Conservation (phyloP, 2,113 vertebrate genomes). For the Chroicocephalus ridibundus region DNA sequence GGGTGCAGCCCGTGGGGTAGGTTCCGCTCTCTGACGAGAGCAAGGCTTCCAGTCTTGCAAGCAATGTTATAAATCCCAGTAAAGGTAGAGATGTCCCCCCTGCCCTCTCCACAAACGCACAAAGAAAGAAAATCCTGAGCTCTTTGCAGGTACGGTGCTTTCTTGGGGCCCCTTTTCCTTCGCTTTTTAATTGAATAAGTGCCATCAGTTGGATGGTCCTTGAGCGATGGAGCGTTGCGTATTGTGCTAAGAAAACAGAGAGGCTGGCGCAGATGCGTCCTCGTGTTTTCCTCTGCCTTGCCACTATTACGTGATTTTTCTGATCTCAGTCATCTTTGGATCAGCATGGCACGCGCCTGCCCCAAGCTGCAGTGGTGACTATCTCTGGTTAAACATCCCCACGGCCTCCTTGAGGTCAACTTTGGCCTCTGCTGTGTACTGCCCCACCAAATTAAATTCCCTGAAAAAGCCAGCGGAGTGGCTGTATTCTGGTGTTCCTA, state of each 20-base stretch:
- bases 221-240: accelerated
- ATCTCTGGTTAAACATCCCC: background rate
- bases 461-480: background rate
- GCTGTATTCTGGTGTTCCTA: background rate
- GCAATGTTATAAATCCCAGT: background rate
- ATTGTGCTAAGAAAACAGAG: background rate
- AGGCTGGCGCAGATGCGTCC: background rate
- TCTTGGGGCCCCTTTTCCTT: background rate
- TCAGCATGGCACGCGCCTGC: background rate
- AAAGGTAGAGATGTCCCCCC: background rate
- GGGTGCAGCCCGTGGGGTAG: background rate
- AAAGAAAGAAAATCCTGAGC: background rate
- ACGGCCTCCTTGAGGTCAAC: accelerated
- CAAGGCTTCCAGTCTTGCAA: background rate
- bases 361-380: background rate
- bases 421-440: background rate
- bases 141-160: background rate
- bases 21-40: background rate
- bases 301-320: background rate
- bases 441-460: background rate
- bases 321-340: background rate
- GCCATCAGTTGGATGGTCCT: background rate
- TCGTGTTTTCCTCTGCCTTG: background rate
- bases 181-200: background rate
- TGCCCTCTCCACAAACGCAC: background rate